Evolutionary conservation across 2,113 vertebrate genomes (phyloP).

Genomic region (Gymnobelideus leadbeateri): DNA sequence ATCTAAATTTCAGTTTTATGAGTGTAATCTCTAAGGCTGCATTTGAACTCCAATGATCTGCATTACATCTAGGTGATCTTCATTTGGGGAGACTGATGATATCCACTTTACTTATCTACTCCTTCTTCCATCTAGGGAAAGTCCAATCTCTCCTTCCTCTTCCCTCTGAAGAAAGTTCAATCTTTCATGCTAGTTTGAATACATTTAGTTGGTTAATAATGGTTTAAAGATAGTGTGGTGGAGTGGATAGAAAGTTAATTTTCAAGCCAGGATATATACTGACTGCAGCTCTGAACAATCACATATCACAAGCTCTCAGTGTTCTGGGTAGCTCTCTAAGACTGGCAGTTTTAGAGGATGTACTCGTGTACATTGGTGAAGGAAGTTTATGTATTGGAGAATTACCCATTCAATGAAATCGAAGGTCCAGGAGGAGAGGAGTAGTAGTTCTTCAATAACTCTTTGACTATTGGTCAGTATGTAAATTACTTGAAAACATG

Average conservation of each 20-base stretch:
- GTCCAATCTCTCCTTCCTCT: not conserved
- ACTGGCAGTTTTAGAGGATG: not conserved
- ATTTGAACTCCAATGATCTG: not conserved
- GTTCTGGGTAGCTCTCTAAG: not conserved
- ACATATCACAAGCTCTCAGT: not conserved
- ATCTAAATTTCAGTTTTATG: conserved; percentile 7
- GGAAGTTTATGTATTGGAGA: not conserved
- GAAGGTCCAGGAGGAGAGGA: not conserved
- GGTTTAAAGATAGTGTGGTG: not conserved
- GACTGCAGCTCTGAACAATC: not conserved
- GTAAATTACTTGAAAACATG: not conserved
- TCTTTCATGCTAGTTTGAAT: not conserved
- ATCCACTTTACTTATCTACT: not conserved
- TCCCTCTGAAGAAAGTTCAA: not conserved
- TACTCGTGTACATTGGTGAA: not conserved
- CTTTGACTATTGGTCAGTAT: not conserved
- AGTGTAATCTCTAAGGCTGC: not conserved
- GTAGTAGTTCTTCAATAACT: not conserved
- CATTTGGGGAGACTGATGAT: not conserved
- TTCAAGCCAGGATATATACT: not conserved
- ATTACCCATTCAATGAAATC: not conserved
- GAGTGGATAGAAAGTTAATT: not conserved
- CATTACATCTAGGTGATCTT: not conserved
- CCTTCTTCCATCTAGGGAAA: not conserved
- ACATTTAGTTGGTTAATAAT: not conserved